Evolutionary conservation across 1,140 invertebrate genomes (phyloP).

Genomic region (Euura saliciscinereae): DNA sequence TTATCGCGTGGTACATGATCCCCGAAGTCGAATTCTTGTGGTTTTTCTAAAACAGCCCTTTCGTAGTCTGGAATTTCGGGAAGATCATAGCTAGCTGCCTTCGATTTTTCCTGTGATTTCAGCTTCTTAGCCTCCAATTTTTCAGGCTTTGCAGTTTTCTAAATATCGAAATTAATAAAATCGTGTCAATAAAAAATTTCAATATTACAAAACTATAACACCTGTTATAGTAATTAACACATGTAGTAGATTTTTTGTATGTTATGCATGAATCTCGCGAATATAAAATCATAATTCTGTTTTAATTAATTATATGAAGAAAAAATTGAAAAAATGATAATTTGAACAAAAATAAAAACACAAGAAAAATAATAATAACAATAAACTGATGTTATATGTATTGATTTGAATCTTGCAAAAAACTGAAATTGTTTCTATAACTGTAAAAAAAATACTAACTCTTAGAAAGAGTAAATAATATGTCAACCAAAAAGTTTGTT

Average conservation of each 20-base stretch:
- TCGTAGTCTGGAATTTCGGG: constrained; percentile 80
- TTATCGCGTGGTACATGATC: constrained; percentile 49
- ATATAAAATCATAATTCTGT: neutral
- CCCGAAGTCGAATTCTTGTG: constrained; percentile 54
- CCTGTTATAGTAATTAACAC: too few relatives aligned
- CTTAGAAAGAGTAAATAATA: too few relatives aligned
- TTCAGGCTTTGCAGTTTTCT: constrained; percentile 55
- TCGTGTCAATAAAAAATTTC: too few relatives aligned
- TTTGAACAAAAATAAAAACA: constrained; percentile 7
- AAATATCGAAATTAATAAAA: neutral
- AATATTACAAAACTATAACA: too few relatives aligned
- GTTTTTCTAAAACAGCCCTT: constrained; percentile 70
- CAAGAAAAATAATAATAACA: constrained; percentile 15
- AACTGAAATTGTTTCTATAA: too few relatives aligned
- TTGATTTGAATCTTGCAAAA: too few relatives aligned
- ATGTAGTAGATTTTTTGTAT: too few relatives aligned
- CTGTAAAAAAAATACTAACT: too few relatives aligned
- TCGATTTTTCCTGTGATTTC: constrained; percentile 51
- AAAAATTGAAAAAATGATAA: constrained; percentile 18
- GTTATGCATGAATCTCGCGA: too few relatives aligned
- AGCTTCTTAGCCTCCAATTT: constrained; percentile 49
- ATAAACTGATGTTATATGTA: neutral
- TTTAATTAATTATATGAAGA: constrained; percentile 1
- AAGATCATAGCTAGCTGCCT: constrained; percentile 67
- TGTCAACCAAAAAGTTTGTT: too few relatives aligned